Percentiles rank a stretch among this genome's conserved stretches.
phyloP scores from a whole-genome alignment of 2,888 invertebrate species.

The Parnassius orleans region DNA sequence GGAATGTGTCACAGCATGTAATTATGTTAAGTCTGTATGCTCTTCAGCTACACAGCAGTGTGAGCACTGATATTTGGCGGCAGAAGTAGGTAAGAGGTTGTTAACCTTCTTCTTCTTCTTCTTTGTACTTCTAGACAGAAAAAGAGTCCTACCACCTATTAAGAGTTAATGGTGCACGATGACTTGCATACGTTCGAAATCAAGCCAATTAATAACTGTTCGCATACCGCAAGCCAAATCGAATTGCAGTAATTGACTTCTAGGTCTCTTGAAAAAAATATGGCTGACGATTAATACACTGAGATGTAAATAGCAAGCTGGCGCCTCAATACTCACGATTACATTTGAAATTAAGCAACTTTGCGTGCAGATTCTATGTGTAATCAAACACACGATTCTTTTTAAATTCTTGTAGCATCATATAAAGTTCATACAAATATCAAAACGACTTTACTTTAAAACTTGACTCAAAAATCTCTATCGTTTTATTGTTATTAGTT shows the following conservation, averaged over 20 bases:
- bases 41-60: no score
- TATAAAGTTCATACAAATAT: constrained; percentile 19
- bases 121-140: no score
- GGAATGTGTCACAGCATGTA: no score
- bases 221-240: constrained; percentile 11
- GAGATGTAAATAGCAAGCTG: not conserved
- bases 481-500: not conserved
- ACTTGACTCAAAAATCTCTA: constrained; percentile 4
- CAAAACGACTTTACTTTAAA: not conserved
- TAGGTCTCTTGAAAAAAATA: constrained; percentile 5
- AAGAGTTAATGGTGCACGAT: not conserved
- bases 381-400: constrained; percentile 3
- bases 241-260: constrained; percentile 19
- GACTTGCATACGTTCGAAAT: constrained; percentile 23
- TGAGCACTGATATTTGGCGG: no score
- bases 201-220: constrained; percentile 25
- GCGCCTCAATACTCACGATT: not conserved
- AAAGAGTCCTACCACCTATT: no score
- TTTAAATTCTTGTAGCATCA: not conserved
- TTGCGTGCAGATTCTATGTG: constrained; percentile 6
- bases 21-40: no score
- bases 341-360: constrained; percentile 1
- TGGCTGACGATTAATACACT: not conserved
- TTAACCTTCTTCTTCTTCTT: no score
- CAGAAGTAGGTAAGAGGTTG: no score